phyloP scores from a whole-genome alignment of 53 echinoderm and acorn worm species.

The Holothuria leucospilota region DNA sequence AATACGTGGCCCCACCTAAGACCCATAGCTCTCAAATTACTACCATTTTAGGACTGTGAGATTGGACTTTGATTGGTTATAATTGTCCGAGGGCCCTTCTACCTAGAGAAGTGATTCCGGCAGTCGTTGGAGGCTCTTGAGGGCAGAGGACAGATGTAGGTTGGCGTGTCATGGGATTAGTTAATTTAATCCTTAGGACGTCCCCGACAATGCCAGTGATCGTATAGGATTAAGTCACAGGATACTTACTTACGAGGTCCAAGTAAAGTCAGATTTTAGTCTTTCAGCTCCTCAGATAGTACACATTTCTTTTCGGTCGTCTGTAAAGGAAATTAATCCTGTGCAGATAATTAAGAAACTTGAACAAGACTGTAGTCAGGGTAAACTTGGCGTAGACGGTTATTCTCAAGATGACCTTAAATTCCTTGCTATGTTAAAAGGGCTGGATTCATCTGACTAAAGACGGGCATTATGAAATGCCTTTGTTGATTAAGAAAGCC shows the following conservation, averaged over 20 bases:
- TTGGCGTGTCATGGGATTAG: slow-evolving; percentile 67
- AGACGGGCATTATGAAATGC: slow-evolving; percentile 73
- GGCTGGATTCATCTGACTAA: slow-evolving; percentile 29
- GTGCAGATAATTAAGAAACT: slow-evolving; percentile 35
- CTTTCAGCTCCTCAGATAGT: neutral
- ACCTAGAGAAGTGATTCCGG: slow-evolving; percentile 54
- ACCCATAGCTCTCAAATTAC: slow-evolving; percentile 20
- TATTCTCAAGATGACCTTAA: slow-evolving; percentile 61
- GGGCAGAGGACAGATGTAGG: slow-evolving; percentile 62
- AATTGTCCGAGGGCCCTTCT: slow-evolving; percentile 61
- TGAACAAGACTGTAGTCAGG: slow-evolving; percentile 56
- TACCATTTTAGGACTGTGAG: slow-evolving; percentile 51
- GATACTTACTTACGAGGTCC: slow-evolving; percentile 27
- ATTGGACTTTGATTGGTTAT: slow-evolving; percentile 61
- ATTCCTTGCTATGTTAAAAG: slow-evolving; percentile 64
- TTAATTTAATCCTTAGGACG: slow-evolving; percentile 21
- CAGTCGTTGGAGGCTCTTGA: slow-evolving; percentile 29
- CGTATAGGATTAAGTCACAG: slow-evolving; percentile 47
- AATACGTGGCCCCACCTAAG: slow-evolving; percentile 26
- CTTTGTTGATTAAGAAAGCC: slow-evolving; percentile 54
- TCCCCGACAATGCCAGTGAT: neutral
- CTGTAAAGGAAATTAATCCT: slow-evolving; percentile 53
- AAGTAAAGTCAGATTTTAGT: neutral
- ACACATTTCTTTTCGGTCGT: slow-evolving; percentile 42
- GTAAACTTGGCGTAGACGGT: neutral